Evolutionary conservation across 1,140 invertebrate species (phyloP).

Genomic region (Formica exsecta): DNA sequence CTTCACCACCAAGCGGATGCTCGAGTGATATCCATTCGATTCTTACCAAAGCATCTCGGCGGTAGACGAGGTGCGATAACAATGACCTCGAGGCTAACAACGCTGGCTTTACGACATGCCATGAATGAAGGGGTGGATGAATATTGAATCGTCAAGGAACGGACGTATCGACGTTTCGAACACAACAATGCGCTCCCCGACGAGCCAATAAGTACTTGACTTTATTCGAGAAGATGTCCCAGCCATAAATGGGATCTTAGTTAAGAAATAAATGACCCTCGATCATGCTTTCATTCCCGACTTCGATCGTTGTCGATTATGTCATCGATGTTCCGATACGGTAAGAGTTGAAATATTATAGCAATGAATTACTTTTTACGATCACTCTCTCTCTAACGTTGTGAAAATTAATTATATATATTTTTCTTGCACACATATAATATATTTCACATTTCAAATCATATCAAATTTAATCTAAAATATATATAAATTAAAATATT

Average conservation of each 20-base stretch:
- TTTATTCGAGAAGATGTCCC: constrained; percentile 36
- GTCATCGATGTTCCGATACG: neutral
- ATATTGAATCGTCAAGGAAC: constrained; percentile 49
- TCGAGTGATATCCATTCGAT: constrained; percentile 57
- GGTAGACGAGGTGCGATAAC: constrained; percentile 39
- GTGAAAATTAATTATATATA: neutral
- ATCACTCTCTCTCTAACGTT: neutral
- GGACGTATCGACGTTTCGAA: constrained; percentile 49
- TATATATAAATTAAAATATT: too few relatives aligned
- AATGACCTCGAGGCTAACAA: constrained; percentile 50
- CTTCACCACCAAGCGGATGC: constrained; percentile 32
- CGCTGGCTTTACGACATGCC: constrained; percentile 32
- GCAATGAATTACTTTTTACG: neutral
- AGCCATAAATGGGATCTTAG: constrained; percentile 3
- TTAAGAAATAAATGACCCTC: constrained; percentile 47
- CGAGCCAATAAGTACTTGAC: neutral
- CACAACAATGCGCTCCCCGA: constrained; percentile 42
- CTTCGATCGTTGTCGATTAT: constrained; percentile 24
- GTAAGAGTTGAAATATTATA: neutral
- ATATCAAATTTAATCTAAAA: too few relatives aligned
- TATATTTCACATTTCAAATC: neutral
- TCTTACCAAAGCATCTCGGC: neutral
- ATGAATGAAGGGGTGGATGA: constrained; percentile 21
- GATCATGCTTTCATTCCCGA: constrained; percentile 24
- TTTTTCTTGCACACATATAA: neutral